Conservation (phyloP, 2,113 vertebrate genomes). For the Raja brachyura region DNA sequence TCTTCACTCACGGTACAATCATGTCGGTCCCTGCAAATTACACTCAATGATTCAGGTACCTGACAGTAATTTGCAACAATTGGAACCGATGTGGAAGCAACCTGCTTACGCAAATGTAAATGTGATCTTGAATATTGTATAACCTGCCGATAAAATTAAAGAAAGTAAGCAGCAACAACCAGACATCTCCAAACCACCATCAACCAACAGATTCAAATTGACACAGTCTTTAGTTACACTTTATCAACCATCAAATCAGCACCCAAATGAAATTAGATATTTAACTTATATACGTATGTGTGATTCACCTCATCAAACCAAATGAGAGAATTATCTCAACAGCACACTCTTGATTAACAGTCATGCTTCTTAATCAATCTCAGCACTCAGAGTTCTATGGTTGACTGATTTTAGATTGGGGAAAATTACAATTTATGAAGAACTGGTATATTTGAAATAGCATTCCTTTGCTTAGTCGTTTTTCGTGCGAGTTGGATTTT, state of each 20-base stretch:
- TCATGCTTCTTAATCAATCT: constrained; percentile 3
- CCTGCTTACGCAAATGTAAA: neutral
- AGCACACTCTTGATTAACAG: neutral
- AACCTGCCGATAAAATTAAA: neutral
- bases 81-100: neutral
- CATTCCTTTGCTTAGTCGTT: neutral
- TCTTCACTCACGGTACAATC: no score
- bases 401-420: neutral
- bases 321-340: neutral
- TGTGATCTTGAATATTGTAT: neutral
- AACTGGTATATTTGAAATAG: neutral
- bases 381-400: neutral
- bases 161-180: neutral
- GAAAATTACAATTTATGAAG: neutral
- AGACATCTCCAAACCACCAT: neutral
- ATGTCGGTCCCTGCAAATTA: no score
- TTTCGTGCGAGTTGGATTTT: neutral
- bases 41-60: neutral
- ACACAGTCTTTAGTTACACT: neutral
- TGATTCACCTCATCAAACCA: neutral
- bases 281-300: neutral
- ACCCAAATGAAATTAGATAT: neutral
- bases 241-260: neutral
- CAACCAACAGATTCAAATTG: neutral
- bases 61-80: neutral